These are phyloP conservation scores for Setophaga coronata DNA, from an alignment of 2,113 vertebrate species.

Conservation along the genomic window DNA sequence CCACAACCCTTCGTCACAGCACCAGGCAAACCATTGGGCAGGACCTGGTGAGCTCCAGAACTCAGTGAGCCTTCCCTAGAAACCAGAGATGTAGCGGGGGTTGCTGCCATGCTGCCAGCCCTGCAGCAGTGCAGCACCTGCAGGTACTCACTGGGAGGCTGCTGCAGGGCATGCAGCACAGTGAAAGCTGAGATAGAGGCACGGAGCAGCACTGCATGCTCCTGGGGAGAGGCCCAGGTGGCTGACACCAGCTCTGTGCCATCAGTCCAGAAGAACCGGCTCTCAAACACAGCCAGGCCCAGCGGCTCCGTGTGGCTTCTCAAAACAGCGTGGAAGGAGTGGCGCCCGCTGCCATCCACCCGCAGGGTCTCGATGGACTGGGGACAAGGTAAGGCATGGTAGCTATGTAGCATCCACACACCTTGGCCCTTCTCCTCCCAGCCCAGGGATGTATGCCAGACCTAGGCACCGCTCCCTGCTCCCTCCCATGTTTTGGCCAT, in stretches of 20 bases:
- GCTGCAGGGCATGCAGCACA: conserved; percentile 78
- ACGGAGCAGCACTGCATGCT: conserved; percentile 68
- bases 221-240: conserved; percentile 41
- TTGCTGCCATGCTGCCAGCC: not conserved
- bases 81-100: not conserved
- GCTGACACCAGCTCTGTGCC: conserved; percentile 70
- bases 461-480: not conserved
- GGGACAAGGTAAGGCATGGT: not conserved
- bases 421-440: not conserved
- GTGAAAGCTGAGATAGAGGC: conserved; percentile 65
- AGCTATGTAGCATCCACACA: not conserved
- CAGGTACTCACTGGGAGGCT: conserved; percentile 75
- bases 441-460: not conserved
- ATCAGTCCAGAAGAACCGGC: conserved; percentile 84
- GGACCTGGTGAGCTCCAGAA: not conserved
- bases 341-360: conserved; percentile 78
- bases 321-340: conserved; percentile 76
- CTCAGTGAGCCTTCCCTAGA: not conserved
- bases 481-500: not conserved
- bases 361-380: conserved; percentile 87
- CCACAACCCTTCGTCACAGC: rapidly evolving
- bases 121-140: not conserved
- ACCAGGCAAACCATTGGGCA: not conserved
- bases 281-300: conserved; percentile 80
- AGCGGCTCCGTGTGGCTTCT: conserved; percentile 42